These are phyloP conservation scores for Parnassius mnemosyne DNA, from an alignment of 2,888 invertebrate species.

Conservation along the genomic window DNA sequence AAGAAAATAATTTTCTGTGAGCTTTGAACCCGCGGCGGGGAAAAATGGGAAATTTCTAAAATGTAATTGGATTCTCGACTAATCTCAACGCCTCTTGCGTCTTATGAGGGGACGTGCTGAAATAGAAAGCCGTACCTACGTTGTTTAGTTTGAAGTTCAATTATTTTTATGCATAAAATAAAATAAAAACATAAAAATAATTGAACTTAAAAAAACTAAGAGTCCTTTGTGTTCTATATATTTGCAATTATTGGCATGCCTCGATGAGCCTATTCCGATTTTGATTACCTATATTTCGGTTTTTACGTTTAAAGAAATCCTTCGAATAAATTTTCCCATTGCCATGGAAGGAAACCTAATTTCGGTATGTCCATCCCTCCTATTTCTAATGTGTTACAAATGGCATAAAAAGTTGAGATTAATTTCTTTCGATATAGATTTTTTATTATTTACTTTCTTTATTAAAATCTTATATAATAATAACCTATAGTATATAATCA, in stretches of 20 bases:
- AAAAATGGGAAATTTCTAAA: conserved; percentile 75
- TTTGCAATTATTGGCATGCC: not conserved
- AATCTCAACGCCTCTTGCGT: conserved; percentile 70
- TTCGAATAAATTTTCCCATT: too few species aligned
- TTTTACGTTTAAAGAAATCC: too few species aligned
- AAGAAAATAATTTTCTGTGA: conserved; percentile 78
- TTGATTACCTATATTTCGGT: too few species aligned
- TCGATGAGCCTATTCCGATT: not conserved
- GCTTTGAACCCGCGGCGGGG: conserved; percentile 74
- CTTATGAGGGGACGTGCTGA: conserved; percentile 58
- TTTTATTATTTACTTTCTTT: too few species aligned
- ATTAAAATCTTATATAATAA: too few species aligned
- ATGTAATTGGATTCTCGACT: conserved; percentile 77
- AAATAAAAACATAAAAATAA: not conserved
- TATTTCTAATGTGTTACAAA: too few species aligned
- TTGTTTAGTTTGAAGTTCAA: conserved; percentile 2
- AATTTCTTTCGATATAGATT: too few species aligned
- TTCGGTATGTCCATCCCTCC: too few species aligned
- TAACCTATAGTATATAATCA: too few species aligned
- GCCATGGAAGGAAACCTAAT: too few species aligned
- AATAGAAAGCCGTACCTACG: conserved; percentile 28
- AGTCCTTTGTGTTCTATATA: not conserved
- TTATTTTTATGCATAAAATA: not conserved
- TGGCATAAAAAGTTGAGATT: too few species aligned
- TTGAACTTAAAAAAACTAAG: not conserved